Evolutionary conservation across 2,797 vertebrate species (phyloP), one percentile per base, ranked within the genome.

Genomic region (Xiphophorus birchmanni): DNA sequence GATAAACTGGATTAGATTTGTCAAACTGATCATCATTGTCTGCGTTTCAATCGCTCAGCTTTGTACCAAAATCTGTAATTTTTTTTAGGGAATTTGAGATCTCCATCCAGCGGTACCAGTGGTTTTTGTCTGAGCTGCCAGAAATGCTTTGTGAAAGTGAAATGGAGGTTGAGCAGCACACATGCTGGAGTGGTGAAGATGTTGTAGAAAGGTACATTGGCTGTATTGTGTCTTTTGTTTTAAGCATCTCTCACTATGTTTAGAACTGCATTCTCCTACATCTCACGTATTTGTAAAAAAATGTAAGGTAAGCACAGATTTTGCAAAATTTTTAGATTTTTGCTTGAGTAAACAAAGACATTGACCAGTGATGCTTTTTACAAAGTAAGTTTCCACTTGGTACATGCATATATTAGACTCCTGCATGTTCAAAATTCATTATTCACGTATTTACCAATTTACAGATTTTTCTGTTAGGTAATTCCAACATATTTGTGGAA

Each of bases 161-260:
- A 87, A 94, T 96, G 89, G 96, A 96, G 91, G 95, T 95, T 45
- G 97, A 97, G 86, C 96, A 97, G 90, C 96, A 96, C 81, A 97
- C 96, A 35, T 98, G 97, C 91, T 98, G 97, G 97, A 97, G 96
- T 0, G 96, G 97, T 83, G 95, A 96, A 80, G 96, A 97, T 37
- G 96, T 97, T 9, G 97, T 97, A 7, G 97, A 98, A 82, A 98
- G 97, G 97, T 81, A 77, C 7, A 56, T 32, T 11, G 74, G 58
- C 37, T 7, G 45, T 18, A n/a, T 42, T 82, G 54, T 76, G 56
- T 77, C 58, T 69, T 40, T 35, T 21, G 60, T 65, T 65, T 40
- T 42, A 67, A 67, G 40, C 35, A 67, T 23, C 18, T 26, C 4
- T 67, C 21, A 5, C 65, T 11, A 2, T 40, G 10, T 21, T 40